A percentile compares a stretch with the other conserved stretches of the same genome.
phyloP scores from a whole-genome alignment of 2,888 invertebrate species.

The Amphipyra tragopoginis region DNA sequence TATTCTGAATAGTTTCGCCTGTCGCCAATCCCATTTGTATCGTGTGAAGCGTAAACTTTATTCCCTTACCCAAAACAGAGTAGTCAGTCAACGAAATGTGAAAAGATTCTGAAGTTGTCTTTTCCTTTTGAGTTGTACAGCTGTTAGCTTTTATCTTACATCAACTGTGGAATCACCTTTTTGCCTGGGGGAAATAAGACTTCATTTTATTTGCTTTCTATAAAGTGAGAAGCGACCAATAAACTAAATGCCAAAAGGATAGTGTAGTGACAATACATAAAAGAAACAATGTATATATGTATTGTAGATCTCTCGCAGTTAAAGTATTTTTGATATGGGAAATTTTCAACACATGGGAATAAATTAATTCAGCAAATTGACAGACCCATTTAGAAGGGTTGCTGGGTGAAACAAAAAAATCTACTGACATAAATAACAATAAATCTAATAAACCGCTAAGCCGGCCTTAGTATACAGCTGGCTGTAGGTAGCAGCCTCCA shows the following conservation, averaged over 20 bases:
- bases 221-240: neutral
- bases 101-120: conserved; percentile 41
- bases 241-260: no score
- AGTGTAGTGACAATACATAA: no score
- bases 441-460: conserved; percentile 56
- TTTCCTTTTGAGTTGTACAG: conserved; percentile 30
- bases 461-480: conserved; percentile 46
- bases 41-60: conserved; percentile 57
- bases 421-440: conserved; percentile 54
- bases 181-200: conserved; percentile 30
- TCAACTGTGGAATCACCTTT: conserved; percentile 30
- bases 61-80: conserved; percentile 56
- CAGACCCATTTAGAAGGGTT: conserved; percentile 39
- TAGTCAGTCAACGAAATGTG: conserved; percentile 59
- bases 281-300: no score
- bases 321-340: no score
- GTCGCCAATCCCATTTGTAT: conserved; percentile 65
- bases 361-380: conserved; percentile 33
- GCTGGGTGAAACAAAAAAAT: conserved; percentile 42
- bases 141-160: conserved; percentile 28
- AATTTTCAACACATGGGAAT: conserved; percentile 6
- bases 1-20: conserved; percentile 65
- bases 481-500: conserved; percentile 49
- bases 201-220: conserved; percentile 34
- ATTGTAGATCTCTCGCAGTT: no score